A percentile compares a stretch with the other conserved stretches of the same genome.
phyloP scores from a whole-genome alignment of 30 jellyfish, hydroid and myxozoan species.

The Cassiopea xamachana region DNA sequence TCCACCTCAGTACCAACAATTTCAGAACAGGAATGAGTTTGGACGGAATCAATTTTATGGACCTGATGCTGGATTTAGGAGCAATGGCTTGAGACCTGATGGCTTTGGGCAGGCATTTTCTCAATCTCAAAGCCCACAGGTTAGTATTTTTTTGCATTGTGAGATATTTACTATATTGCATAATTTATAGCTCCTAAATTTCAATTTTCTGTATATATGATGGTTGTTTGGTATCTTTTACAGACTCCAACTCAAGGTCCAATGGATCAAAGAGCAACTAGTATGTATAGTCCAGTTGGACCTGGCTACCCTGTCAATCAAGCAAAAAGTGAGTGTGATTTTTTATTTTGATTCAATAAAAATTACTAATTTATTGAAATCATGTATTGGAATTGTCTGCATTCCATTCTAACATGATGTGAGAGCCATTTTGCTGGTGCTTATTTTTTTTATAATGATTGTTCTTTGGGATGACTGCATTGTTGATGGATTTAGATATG shows the following conservation, averaged over 20 bases:
- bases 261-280: constrained; percentile 62
- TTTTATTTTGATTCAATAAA: too few species aligned
- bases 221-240: not conserved
- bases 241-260: constrained; percentile 76
- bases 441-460: not conserved
- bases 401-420: too few species aligned
- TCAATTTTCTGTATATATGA: too few species aligned
- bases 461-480: not conserved
- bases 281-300: constrained; percentile 74
- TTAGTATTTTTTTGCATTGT: not conserved
- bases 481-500: not conserved
- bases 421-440: not conserved
- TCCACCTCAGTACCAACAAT: constrained; percentile 66
- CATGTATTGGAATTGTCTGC: too few species aligned
- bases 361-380: too few species aligned
- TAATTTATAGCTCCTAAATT: too few species aligned
- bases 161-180: too few species aligned
- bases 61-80: constrained; percentile 62
- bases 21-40: constrained; percentile 63
- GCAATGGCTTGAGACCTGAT: constrained; percentile 71
- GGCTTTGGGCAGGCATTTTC: constrained; percentile 61
- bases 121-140: constrained; percentile 73
- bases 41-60: constrained; percentile 52
- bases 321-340: constrained; percentile 50
- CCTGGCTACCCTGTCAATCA: constrained; percentile 77